Evolutionary conservation across 2,888 invertebrate species (phyloP), one percentile per base, ranked within the genome.

Genomic region (Brachypalpus laphriformis): DNA sequence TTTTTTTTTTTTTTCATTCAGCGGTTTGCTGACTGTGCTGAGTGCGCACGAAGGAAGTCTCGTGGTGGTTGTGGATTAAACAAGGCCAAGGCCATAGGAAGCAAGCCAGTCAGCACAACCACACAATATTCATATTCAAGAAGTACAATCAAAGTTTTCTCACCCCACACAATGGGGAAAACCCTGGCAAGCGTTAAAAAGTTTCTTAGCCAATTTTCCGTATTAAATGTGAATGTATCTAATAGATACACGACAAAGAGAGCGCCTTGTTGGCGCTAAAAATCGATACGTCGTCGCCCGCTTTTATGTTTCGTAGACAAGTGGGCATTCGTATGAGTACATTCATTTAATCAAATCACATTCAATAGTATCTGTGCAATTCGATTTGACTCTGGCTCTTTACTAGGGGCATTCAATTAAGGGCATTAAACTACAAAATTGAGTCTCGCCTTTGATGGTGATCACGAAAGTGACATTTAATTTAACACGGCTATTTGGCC

Each of bases 11-110:
- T 11, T 18, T 18, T 18, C 9, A 16, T 31, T 31, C 28, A 42
- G n/a, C 14, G 28, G 8, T 37, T 14, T 56, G 42, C 25, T 31
- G 68, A 31, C 22, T 71, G 31, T 59, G 16, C 18, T 25, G 28
- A 31, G 22, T 65, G 54, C 11, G 5, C 3, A 31, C 45, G 42
- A 70, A 70, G 37, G 40, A 34, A 68, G 28, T 42, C 56, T 42
- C 7, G 11, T n/a, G 16, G 28, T 47, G n/a, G 47, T 45, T 66
- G 28, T 16, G 14, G 22, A 42, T 51, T 68, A 49, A 77, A 68
- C 68, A 77, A 77, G 68, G 77, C 77, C 77, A 77, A 77, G 77
- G 68, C 51, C 77, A 9, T 14, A 47, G 16, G 56, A 57, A 57
- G n/a, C 28, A 49, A 40, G 31, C 56, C 3, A 34, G 18, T 11